Evolutionary conservation across 2,113 vertebrate genomes (phyloP).

Genomic region (Herpetotheres cachinnans): DNA sequence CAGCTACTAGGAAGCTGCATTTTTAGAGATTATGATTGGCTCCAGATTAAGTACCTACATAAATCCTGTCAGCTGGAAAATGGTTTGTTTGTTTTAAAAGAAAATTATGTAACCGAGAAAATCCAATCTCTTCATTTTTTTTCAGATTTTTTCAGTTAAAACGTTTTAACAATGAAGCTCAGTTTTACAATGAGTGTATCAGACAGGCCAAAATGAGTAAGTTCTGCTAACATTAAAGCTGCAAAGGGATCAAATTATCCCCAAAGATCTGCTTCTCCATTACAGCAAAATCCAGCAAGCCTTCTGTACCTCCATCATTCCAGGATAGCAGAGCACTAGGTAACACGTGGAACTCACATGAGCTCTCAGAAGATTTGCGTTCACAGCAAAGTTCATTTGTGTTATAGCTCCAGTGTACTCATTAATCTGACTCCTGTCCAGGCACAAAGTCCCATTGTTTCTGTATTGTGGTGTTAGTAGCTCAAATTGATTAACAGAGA

Average conservation of each 20-base stretch:
- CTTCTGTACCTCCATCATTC: not conserved
- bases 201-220: not conserved
- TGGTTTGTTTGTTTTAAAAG: slow-evolving; percentile 7
- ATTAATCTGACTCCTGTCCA: not conserved
- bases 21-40: not conserved
- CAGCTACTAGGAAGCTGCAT: not conserved
- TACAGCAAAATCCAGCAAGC: not conserved
- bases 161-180: not conserved
- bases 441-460: not conserved
- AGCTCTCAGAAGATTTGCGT: not conserved
- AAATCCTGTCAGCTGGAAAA: slow-evolving; percentile 16
- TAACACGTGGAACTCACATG: not conserved
- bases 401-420: not conserved
- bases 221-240: not conserved
- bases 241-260: not conserved
- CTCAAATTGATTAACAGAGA: not conserved
- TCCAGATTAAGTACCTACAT: not conserved
- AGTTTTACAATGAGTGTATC: not conserved
- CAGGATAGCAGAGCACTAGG: not conserved
- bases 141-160: not conserved
- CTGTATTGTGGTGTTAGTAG: not conserved
- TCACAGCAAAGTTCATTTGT: not conserved
- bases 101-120: not conserved
- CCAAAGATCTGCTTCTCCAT: not conserved
- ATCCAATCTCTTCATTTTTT: not conserved